Conservation (phyloP, 1,140 invertebrate species). For the Eupeodes corollae region DNA sequence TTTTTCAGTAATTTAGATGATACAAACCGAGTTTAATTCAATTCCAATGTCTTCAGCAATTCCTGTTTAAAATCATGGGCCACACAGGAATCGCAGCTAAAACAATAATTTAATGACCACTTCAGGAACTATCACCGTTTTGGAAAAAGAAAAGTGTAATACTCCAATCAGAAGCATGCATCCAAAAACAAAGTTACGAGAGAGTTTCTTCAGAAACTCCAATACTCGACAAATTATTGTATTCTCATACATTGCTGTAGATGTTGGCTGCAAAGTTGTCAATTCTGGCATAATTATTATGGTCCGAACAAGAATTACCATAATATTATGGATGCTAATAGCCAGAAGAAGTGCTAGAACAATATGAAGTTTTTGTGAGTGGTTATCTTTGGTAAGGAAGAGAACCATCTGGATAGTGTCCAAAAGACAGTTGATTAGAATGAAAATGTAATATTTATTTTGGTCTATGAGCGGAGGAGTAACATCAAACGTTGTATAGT, state of each 20-base stretch:
- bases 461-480: constrained; percentile 38
- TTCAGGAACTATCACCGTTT: too few relatives aligned
- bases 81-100: too few relatives aligned
- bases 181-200: constrained; percentile 43
- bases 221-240: constrained; percentile 38
- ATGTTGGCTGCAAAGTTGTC: constrained; percentile 21
- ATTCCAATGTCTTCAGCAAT: too few relatives aligned
- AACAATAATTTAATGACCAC: too few relatives aligned
- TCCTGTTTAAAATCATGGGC: too few relatives aligned
- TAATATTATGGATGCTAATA: constrained; percentile 42
- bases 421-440: constrained; percentile 39
- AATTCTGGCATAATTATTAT: constrained; percentile 42
- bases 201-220: constrained; percentile 39
- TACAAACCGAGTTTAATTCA: too few relatives aligned
- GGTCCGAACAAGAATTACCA: constrained; percentile 42
- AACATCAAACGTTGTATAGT: constrained; percentile 43
- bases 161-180: constrained; percentile 50
- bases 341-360: constrained; percentile 45
- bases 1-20: too few relatives aligned
- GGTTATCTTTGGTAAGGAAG: constrained; percentile 15
- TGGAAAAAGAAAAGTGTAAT: too few relatives aligned
- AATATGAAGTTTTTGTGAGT: constrained; percentile 40
- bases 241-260: constrained; percentile 40
- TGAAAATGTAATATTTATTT: constrained; percentile 39
- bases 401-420: constrained; percentile 24